Base-by-base conservation (phyloP, 1,140 invertebrate genomes). In the Hypothenemus hampei region DNA sequence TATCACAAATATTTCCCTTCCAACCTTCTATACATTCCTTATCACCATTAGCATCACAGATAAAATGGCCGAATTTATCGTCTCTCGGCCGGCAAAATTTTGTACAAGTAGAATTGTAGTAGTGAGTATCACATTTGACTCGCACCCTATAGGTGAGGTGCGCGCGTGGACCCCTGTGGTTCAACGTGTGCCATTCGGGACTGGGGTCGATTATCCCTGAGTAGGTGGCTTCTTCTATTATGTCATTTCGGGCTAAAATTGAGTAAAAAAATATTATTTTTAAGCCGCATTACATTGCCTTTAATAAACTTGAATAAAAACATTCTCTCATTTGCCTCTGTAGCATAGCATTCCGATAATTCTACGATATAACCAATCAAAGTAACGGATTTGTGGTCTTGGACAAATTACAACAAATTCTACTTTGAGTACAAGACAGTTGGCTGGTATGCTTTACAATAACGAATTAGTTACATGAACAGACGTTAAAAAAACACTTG, bases 1-100 rank as follows among this genome's bases (percentile, higher is more conserved):
- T 86, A 72, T 93, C 89, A 74, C 93, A 97, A 71, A 93, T 94
- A 65, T 84, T 79, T 47, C 93, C 93, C 70, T 85, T 87, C 94
- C 94, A 97, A 60, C 94, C 93, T 53, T 84, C 80, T 60, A 94
- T 82, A 73, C 94, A 98, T 37, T 86, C 82, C 73, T 93, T 93
- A 72, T 93, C 86, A 53, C 94, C 94, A 69, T 86, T 83, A 43
- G 83, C 76, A 60, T 87, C 84, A 77, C 94, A 98, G 45, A 81
- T 84, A 75, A 94, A 96, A 77, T 97, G 94, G 16, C 94, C 93
- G 72, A 95, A 95, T 68, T 86, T 84, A 76, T 97, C 93, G 75
- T 97, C 84, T 39, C 93, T 78, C 40, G 92, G 86, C 47, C 89
- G 80, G 75, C 94, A 98, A 68, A 93, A 88, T 68, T 89, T 92